phyloP scores from a whole-genome alignment of 2,797 vertebrate species.

The Siniperca scherzeri region DNA sequence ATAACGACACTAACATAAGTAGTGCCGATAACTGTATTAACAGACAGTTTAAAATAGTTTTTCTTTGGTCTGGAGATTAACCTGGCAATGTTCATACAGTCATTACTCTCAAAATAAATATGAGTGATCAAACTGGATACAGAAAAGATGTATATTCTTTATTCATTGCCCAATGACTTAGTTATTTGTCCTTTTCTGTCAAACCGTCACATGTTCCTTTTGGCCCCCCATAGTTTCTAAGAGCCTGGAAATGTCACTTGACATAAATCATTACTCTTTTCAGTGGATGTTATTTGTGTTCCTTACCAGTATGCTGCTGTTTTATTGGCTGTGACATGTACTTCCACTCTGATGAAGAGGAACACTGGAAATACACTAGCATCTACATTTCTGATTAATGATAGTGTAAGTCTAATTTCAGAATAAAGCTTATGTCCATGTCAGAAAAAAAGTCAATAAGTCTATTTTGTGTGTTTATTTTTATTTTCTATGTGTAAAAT shows the following conservation, averaged over 20 bases:
- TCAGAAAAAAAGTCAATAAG: not conserved
- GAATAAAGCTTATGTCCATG: not conserved
- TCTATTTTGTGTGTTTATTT: not conserved
- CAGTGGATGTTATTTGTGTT: not conserved
- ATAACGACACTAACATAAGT: not conserved
- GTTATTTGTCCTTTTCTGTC: not conserved
- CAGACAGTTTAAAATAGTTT: not conserved
- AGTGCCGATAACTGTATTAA: not conserved
- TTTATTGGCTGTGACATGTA: not conserved
- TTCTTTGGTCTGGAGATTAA: not conserved
- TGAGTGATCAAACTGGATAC: not conserved
- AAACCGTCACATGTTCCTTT: not conserved
- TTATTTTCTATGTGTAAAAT: not conserved
- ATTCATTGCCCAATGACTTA: not conserved
- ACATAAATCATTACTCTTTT: no score
- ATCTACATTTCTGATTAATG: not conserved
- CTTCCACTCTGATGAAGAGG: not conserved
- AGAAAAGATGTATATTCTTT: not conserved
- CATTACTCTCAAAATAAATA: not conserved
- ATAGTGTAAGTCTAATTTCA: not conserved
- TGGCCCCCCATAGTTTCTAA: not conserved
- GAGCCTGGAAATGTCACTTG: not conserved
- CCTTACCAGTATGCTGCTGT: not conserved
- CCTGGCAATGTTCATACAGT: not conserved
- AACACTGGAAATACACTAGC: not conserved